Base-by-base conservation (phyloP, 2,797 vertebrate species). In the Bufotes viridis region DNA sequence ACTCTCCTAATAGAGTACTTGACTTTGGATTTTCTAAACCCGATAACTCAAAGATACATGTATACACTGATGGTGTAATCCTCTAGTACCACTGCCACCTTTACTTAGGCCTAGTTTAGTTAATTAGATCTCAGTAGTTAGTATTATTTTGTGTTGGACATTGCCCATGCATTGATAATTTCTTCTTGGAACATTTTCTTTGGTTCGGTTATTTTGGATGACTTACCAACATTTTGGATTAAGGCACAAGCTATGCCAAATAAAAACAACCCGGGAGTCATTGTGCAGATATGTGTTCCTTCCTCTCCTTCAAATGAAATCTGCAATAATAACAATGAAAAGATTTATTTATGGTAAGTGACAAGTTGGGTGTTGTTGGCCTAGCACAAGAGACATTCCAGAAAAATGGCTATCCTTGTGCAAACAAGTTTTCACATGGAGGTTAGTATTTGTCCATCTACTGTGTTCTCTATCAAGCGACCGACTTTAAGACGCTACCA, bases 181-280 rank as follows among this genome's bases (percentile, higher is more conserved):
- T 22, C 51, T n/a, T 12, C 0, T 22, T 1, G 7, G 0, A 18
- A 22, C 42, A 42, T 24, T n/a, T 78, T 10, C 14, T 8, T 67
- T 78, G 8, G n/a, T 22, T 80, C 58, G 14, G 0, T 75, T 67
- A 29, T 58, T 82, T 78, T 70, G 72, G n/a, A 49, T 69, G 15
- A 86, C 88, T 89, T 82, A 89, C 88, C 88, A 78, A 72, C 53
- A 24, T 29, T 58, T 7, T 67, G 79, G 17, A 89, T 78, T 29
- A 82, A 9, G 60, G 70, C 9, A 15, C 0, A 89, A 70, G 78
- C 29, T 7, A 89, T 14, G n/a, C 22, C 70, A 26, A 82, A 60
- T 10, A 86, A 78, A 82, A 86, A 58, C 79, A 89, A 26, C n/a
- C 22, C 49, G 7, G 10, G 29, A 61, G 18, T 34, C 78, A 81